Conservation (phyloP, 2,113 vertebrate genomes). For the Thalassarche chlororhynchos region DNA sequence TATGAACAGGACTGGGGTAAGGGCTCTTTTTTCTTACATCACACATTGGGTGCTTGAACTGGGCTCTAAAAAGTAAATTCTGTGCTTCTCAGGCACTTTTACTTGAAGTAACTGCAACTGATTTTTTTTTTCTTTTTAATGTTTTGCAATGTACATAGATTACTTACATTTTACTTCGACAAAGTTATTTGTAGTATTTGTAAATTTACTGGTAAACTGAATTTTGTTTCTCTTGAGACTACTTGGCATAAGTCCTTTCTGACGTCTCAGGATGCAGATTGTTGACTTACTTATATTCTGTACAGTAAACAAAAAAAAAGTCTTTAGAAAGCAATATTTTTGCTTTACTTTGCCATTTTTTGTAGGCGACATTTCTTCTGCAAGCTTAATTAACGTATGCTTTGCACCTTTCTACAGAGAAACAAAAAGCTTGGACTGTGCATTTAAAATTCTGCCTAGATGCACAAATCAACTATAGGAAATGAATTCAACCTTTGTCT, state of each 20-base stretch:
- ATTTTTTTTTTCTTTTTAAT: neutral
- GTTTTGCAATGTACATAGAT: neutral
- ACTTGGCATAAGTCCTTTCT: neutral
- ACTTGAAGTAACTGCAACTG: neutral
- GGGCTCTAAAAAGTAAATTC: constrained; percentile 72
- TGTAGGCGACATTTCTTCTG: neutral
- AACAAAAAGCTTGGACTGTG: neutral
- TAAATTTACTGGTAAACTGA: neutral
- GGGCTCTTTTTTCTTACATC: constrained; percentile 71
- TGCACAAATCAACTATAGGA: neutral
- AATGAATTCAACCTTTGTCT: neutral
- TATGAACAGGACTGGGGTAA: constrained; percentile 88
- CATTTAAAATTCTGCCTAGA: neutral
- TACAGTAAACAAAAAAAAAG: neutral
- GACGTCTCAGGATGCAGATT: neutral
- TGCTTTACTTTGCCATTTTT: neutral
- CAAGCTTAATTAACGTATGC: neutral
- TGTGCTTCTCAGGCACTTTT: constrained; percentile 80
- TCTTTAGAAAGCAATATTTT: neutral
- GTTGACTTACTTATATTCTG: neutral
- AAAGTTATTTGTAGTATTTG: neutral
- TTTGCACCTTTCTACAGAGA: neutral
- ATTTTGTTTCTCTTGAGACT: neutral
- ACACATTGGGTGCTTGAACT: constrained; percentile 61
- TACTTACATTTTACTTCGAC: neutral